Conservation (phyloP, 53 echinoderm and acorn worm genomes). For the Paracentrotus lividus region DNA sequence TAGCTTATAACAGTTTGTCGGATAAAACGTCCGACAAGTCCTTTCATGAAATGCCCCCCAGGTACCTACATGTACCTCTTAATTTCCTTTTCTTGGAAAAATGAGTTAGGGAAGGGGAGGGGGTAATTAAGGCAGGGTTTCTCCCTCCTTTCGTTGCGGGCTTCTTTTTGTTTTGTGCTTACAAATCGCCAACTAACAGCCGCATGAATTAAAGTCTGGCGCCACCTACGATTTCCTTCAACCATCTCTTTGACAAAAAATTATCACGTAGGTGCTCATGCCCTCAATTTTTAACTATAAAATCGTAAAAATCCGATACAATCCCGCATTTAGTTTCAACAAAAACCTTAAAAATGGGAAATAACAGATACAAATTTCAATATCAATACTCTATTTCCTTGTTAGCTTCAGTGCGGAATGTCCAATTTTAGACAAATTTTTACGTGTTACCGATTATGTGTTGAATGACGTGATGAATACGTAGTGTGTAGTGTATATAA, state of each 20-base stretch:
- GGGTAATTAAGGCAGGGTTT: no score
- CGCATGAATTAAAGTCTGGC: background rate
- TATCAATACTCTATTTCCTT: background rate
- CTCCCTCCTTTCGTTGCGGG: no score
- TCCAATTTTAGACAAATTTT: no score
- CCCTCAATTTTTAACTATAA: background rate
- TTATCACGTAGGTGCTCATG: slow-evolving; percentile 74
- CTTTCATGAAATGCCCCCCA: no score
- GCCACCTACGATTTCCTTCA: background rate
- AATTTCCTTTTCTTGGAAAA: no score
- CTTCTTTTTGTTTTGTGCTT: background rate
- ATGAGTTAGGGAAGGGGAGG: no score
- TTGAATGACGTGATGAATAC: no score
- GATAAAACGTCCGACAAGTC: no score
- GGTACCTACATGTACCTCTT: no score
- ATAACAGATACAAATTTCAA: background rate
- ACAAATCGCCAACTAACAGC: background rate
- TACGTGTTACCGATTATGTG: no score
- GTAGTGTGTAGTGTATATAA: no score
- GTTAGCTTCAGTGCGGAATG: background rate
- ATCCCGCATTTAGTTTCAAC: background rate
- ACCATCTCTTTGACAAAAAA: slow-evolving; percentile 21
- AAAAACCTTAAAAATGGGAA: background rate
- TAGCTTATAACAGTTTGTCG: no score
- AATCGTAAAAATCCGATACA: background rate